phyloP scores from a whole-genome alignment of 2,113 vertebrate species.

The Hypanus sabinus region DNA sequence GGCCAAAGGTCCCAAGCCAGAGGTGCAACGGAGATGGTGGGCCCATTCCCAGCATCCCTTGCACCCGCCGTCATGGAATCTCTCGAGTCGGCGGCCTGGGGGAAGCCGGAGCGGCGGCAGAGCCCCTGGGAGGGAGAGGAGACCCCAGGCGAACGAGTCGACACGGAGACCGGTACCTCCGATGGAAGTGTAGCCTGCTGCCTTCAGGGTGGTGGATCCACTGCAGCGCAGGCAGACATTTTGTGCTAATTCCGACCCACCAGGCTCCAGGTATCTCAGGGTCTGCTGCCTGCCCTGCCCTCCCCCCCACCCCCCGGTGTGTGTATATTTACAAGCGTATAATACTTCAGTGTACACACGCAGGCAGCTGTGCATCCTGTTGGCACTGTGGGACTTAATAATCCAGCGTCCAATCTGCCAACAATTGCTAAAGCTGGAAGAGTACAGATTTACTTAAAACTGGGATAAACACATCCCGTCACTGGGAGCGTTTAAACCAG shows the following conservation, averaged over 20 bases:
- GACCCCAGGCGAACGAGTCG: too few relatives aligned
- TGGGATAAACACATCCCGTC: neutral
- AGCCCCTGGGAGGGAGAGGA: too few relatives aligned
- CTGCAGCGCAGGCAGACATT: neutral
- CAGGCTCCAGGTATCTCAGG: neutral
- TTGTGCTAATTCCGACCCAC: neutral
- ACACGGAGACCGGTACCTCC: too few relatives aligned
- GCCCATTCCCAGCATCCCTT: too few relatives aligned
- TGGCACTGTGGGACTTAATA: neutral
- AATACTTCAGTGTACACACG: neutral
- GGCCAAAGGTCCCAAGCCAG: too few relatives aligned
- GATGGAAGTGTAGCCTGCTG: neutral
- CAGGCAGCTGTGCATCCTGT: neutral
- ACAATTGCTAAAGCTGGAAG: neutral
- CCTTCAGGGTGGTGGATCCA: neutral
- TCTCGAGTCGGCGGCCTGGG: neutral
- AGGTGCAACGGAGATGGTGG: too few relatives aligned
- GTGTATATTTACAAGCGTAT: neutral
- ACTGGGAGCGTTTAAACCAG: neutral
- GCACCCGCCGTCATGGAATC: too few relatives aligned
- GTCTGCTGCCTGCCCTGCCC: neutral
- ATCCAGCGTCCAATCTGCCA: neutral
- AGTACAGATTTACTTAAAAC: neutral
- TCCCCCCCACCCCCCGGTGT: neutral
- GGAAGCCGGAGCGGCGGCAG: too few relatives aligned